These are phyloP conservation scores for Poecilia velifera DNA, from an alignment of 2,797 vertebrate species.

Conservation along the genomic window DNA sequence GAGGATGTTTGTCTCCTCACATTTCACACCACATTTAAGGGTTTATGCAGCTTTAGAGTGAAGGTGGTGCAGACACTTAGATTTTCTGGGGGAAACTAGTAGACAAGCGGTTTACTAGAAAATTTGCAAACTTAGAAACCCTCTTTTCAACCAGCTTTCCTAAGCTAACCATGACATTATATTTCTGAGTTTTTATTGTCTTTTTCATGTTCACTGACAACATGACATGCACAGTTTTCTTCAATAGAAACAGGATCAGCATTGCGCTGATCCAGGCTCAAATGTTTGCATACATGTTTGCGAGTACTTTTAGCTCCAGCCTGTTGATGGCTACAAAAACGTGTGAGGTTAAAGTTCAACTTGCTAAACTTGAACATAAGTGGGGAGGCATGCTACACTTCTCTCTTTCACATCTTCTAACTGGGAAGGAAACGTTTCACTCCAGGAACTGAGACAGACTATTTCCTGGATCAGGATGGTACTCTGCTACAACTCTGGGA, in stretches of 20 bases:
- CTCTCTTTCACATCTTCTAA: neutral
- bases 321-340: neutral
- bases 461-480: neutral
- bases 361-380: neutral
- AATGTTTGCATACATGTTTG: neutral
- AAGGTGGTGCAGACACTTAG: neutral
- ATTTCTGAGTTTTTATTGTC: neutral
- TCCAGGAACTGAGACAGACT: neutral
- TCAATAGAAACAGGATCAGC: neutral
- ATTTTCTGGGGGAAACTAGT: neutral
- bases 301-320: neutral
- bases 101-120: neutral
- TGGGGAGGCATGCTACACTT: neutral
- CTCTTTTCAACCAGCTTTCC: neutral
- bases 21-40: neutral
- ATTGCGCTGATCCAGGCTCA: neutral
- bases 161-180: neutral
- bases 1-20: neutral
- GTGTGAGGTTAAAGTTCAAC: neutral
- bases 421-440: neutral
- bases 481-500: too few species aligned
- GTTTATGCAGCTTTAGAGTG: neutral
- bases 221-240: neutral
- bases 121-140: conserved; percentile 1
- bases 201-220: neutral